Percentiles rank a stretch among this genome's conserved stretches.
phyloP scores from a whole-genome alignment of 2,113 vertebrate genomes.

The Hemibates koningsi region DNA sequence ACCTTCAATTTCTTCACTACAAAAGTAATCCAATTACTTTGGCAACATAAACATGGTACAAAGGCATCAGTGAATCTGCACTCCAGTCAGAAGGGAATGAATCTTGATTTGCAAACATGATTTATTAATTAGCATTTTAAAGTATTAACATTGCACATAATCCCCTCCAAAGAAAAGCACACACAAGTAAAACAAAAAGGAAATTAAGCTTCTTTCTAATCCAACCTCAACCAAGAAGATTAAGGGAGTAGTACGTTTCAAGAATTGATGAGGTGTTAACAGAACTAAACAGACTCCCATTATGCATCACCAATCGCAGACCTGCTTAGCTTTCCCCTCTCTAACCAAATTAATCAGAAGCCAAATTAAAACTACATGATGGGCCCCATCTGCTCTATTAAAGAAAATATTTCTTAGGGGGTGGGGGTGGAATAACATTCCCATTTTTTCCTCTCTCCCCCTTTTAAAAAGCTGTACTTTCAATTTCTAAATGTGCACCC shows the following conservation, averaged over 20 bases:
- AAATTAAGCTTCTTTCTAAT: background rate
- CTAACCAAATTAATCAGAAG: conserved; percentile 67
- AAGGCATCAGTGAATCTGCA: background rate
- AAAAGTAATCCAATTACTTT: background rate
- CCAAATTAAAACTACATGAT: conserved; percentile 55
- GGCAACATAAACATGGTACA: background rate
- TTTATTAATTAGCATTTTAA: conserved; percentile 55
- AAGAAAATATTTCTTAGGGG: conserved; percentile 53
- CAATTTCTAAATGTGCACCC: conserved; percentile 46
- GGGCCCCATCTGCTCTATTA: conserved; percentile 48
- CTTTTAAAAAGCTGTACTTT: conserved; percentile 30
- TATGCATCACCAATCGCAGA: conserved; percentile 39
- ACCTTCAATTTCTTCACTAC: background rate
- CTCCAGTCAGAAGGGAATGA: background rate
- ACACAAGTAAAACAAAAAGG: conserved; percentile 41
- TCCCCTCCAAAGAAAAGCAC: conserved; percentile 64
- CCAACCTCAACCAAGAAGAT: conserved; percentile 36
- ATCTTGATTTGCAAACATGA: conserved; percentile 54
- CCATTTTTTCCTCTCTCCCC: background rate
- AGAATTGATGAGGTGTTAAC: conserved; percentile 22
- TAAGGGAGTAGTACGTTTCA: conserved; percentile 17
- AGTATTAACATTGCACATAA: conserved; percentile 66
- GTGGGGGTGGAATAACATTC: conserved; percentile 29
- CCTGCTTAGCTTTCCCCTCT: conserved; percentile 58
- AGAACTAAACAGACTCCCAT: conserved; percentile 33